Percentiles rank a stretch among this genome's conserved stretches.
phyloP scores from a whole-genome alignment of 2,113 vertebrate species.

The Saimiri boliviensis region DNA sequence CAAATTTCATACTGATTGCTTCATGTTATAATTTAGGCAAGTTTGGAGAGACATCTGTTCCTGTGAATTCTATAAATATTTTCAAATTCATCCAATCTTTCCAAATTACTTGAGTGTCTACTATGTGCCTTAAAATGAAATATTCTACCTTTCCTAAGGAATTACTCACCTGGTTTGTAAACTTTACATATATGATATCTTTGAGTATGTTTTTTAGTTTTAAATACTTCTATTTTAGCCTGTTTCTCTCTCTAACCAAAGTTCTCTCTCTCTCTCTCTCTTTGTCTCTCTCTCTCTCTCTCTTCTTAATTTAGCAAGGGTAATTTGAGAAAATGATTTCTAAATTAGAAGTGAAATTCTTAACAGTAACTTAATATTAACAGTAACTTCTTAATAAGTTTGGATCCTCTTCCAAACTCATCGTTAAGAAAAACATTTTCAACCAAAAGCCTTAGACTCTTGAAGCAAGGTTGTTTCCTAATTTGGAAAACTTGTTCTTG shows the following conservation, averaged over 20 bases:
- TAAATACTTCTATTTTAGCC: background rate
- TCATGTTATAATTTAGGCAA: background rate
- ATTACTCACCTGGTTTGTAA: background rate
- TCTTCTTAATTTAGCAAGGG: background rate
- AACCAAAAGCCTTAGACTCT: background rate
- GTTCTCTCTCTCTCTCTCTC: background rate
- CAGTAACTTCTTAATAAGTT: background rate
- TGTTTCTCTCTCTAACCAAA: background rate
- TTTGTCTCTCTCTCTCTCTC: background rate
- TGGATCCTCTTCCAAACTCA: background rate
- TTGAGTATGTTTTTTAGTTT: background rate
- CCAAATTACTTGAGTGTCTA: background rate
- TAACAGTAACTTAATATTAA: background rate
- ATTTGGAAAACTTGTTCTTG: background rate
- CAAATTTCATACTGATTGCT: background rate
- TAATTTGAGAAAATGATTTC: background rate
- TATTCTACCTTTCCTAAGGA: background rate
- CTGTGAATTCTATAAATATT: background rate
- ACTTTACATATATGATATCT: background rate
- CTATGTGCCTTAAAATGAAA: background rate
- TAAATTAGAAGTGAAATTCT: slow-evolving; percentile 32
- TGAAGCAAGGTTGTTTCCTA: background rate
- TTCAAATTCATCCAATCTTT: background rate
- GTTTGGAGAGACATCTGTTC: background rate
- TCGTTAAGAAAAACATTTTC: slow-evolving; percentile 32